Evolutionary conservation across 2,888 invertebrate genomes (phyloP).

Genomic region (Drosophila helvetica): DNA sequence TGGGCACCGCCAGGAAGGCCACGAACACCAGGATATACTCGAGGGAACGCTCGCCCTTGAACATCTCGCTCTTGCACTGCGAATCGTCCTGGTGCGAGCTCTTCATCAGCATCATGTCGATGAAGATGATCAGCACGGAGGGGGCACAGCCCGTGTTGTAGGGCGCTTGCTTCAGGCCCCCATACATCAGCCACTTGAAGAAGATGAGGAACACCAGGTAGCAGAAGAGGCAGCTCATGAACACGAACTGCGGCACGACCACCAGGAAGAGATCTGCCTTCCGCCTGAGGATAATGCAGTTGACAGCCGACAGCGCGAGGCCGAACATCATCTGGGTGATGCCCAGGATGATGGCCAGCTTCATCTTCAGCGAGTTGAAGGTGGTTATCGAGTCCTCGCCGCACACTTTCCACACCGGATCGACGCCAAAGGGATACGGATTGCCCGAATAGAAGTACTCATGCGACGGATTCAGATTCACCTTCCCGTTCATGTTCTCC

Average conservation of each 20-base stretch:
- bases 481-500: constrained; percentile 76
- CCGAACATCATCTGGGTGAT: constrained; percentile 98
- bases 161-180: constrained; percentile 83
- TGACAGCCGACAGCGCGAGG: constrained; percentile 90
- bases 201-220: constrained; percentile 96
- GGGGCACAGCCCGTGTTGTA: constrained; percentile 87
- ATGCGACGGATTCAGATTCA: constrained; percentile 87
- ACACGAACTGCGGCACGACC: constrained; percentile 94
- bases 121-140: constrained; percentile 90
- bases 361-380: constrained; percentile 98
- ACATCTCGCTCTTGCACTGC: constrained; percentile 87
- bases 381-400: constrained; percentile 95
- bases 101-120: constrained; percentile 90
- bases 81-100: constrained; percentile 63
- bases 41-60: constrained; percentile 87
- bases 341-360: constrained; percentile 96
- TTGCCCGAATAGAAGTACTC: constrained; percentile 75
- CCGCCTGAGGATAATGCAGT: constrained; percentile 88
- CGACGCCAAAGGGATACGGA: constrained; percentile 92
- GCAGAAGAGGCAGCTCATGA: constrained; percentile 92
- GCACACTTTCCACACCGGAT: constrained; percentile 89
- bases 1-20: constrained; percentile 93
- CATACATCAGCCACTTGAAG: constrained; percentile 93
- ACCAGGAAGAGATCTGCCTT: constrained; percentile 89
- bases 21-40: constrained; percentile 91